These are phyloP conservation scores for Myotis davidii DNA, from an alignment of 2,113 vertebrate species.

Conservation along the genomic window DNA sequence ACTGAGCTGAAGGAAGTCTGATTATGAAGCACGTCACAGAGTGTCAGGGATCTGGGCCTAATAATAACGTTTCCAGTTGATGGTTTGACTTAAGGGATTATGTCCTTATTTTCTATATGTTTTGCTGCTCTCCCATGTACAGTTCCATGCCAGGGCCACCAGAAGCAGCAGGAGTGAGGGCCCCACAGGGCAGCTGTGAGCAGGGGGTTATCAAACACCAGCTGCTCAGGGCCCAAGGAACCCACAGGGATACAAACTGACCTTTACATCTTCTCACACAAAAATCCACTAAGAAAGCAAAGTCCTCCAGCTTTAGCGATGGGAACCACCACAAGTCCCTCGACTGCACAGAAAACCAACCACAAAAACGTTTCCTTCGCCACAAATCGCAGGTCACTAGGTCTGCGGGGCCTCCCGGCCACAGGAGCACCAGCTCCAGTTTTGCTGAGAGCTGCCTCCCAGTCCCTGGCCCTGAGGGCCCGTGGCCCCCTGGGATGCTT, in stretches of 20 bases:
- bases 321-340: background rate
- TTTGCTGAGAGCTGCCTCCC: background rate
- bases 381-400: background rate
- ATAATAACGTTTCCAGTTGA: background rate
- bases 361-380: background rate
- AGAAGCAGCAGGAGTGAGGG: background rate
- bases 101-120: background rate
- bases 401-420: no score
- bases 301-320: background rate
- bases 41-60: background rate
- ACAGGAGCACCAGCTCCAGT: background rate
- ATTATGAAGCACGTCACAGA: background rate
- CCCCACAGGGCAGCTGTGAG: background rate
- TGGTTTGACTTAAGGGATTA: background rate
- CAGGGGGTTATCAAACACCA: background rate
- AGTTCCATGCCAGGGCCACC: background rate
- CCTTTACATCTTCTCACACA: background rate
- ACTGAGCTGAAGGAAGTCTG: background rate
- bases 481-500: background rate
- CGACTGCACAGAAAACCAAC: conserved; percentile 19
- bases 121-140: background rate
- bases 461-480: background rate
- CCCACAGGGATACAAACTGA: background rate
- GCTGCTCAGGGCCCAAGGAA: background rate
- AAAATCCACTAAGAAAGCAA: background rate